Conservation (phyloP, 1,140 invertebrate genomes). For the Eumaeus atala region DNA sequence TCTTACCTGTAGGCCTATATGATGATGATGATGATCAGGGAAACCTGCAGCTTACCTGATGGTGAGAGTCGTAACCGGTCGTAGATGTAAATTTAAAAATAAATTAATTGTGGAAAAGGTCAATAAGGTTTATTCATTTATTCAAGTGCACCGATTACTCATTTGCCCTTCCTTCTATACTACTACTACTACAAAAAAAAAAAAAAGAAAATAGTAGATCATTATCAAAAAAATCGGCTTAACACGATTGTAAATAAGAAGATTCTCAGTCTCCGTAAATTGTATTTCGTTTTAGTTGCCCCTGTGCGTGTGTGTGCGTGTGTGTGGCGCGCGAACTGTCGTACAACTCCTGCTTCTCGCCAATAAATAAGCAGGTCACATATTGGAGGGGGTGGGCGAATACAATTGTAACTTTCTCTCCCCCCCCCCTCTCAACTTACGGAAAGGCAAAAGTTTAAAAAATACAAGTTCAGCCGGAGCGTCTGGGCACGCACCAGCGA, state of each 20-base stretch:
- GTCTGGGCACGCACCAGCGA: constrained; percentile 40
- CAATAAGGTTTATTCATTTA: no score
- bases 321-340: constrained; percentile 62
- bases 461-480: constrained; percentile 56
- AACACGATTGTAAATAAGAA: constrained; percentile 41
- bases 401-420: constrained; percentile 72
- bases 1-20: no score
- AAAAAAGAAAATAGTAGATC: no score
- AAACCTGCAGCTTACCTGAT: no score
- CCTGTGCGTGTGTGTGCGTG: constrained; percentile 38
- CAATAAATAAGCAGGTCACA: constrained; percentile 74
- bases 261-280: constrained; percentile 49
- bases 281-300: constrained; percentile 56
- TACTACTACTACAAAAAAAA: no score
- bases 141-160: no score
- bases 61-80: no score
- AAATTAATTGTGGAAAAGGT: no score
- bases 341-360: constrained; percentile 66
- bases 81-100: no score
- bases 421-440: constrained; percentile 46
- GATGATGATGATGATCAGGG: no score
- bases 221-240: constrained; percentile 4
- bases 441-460: constrained; percentile 70
- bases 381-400: constrained; percentile 71
- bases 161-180: no score